phyloP scores from a whole-genome alignment of 2,113 vertebrate genomes.

The Chloroceryle aenea region DNA sequence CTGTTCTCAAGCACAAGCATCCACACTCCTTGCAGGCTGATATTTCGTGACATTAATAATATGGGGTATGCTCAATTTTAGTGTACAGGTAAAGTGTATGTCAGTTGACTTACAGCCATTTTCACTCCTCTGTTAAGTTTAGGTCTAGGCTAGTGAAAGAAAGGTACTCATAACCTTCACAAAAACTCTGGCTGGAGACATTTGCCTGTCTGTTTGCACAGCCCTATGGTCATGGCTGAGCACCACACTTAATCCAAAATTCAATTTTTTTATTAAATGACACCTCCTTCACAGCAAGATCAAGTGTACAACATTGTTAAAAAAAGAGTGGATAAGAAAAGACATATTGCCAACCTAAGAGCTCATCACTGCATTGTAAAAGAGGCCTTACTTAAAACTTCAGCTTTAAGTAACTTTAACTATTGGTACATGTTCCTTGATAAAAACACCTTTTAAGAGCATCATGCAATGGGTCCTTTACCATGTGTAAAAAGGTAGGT shows the following conservation, averaged over 20 bases:
- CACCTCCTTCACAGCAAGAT: background rate
- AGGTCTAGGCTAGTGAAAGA: background rate
- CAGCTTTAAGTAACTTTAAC: background rate
- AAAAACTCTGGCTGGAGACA: background rate
- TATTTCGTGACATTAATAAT: background rate
- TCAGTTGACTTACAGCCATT: background rate
- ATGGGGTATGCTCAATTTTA: background rate
- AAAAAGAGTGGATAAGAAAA: background rate
- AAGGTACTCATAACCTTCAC: background rate
- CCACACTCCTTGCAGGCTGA: background rate
- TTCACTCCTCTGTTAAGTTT: background rate
- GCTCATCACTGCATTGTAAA: background rate
- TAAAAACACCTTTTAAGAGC: background rate
- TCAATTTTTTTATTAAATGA: background rate
- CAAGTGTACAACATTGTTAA: background rate
- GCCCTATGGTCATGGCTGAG: background rate
- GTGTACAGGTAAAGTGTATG: background rate
- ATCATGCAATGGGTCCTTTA: background rate
- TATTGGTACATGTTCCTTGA: background rate
- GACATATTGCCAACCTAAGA: background rate
- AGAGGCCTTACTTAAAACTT: background rate
- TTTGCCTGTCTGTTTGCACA: background rate
- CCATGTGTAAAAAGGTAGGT: background rate
- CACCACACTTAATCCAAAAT: background rate
- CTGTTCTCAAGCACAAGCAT: background rate